Evolutionary conservation across 2,113 vertebrate genomes (phyloP).

Genomic region (Hippoglossus stenolepis): DNA sequence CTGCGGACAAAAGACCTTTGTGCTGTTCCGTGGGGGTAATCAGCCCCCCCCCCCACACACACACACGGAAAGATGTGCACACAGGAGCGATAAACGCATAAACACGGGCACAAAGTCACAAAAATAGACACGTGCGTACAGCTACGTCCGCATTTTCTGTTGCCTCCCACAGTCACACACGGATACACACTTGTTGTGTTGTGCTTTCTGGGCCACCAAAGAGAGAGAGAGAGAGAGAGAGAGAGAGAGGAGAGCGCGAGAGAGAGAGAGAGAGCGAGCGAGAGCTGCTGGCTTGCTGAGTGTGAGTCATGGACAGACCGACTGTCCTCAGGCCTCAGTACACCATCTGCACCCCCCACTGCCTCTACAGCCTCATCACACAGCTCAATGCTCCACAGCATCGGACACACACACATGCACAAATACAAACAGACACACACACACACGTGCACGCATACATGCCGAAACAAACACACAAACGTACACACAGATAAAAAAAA

Average conservation of each 20-base stretch:
- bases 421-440: constrained; percentile 33
- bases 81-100: background rate
- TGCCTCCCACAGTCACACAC: constrained; percentile 31
- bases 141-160: constrained; percentile 55
- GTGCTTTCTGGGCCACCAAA: constrained; percentile 60
- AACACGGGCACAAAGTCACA: constrained; percentile 16
- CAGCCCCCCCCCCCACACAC: constrained; percentile 24
- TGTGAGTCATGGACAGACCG: constrained; percentile 71
- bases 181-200: constrained; percentile 49
- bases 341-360: constrained; percentile 73
- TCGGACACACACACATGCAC: constrained; percentile 37
- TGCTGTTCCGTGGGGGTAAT: constrained; percentile 51
- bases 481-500: constrained; percentile 12
- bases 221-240: constrained; percentile 4
- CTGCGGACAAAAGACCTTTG: constrained; percentile 54
- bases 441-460: constrained; percentile 38
- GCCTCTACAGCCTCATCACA: constrained; percentile 61
- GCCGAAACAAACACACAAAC: constrained; percentile 16
- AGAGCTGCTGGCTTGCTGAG: constrained; percentile 50
- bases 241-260: background rate
- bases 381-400: constrained; percentile 52
- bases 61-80: constrained; percentile 4
- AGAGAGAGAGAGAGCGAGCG: constrained; percentile 1
- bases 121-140: constrained; percentile 48
- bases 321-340: constrained; percentile 70